phyloP scores from a whole-genome alignment of 2,888 invertebrate genomes.

The Drosophila acutilabella region DNA sequence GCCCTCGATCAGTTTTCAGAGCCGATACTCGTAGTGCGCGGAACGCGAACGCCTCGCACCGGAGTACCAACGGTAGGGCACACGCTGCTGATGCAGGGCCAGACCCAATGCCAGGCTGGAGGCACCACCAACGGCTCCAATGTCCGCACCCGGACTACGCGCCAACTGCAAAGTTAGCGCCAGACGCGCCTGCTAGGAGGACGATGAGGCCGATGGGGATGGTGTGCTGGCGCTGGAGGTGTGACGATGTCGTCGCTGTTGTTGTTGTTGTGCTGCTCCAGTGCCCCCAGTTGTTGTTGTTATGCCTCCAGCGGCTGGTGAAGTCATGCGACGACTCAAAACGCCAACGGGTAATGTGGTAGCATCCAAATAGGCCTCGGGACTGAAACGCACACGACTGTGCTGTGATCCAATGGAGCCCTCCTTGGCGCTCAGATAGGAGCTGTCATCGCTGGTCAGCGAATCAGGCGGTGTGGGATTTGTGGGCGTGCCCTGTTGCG shows the following conservation, averaged over 20 bases:
- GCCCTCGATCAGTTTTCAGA: constrained; percentile 64
- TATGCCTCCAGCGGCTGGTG: constrained; percentile 40
- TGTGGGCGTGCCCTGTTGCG: constrained; percentile 88
- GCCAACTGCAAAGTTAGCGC: constrained; percentile 80
- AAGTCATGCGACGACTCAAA: constrained; percentile 56
- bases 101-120: constrained; percentile 42
- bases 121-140: constrained; percentile 49
- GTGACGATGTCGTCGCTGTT: constrained; percentile 53
- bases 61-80: constrained; percentile 84
- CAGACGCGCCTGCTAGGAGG: constrained; percentile 84
- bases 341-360: constrained; percentile 41
- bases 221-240: constrained; percentile 67
- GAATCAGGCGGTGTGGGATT: constrained; percentile 95
- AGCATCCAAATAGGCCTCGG: constrained; percentile 89
- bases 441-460: constrained; percentile 94
- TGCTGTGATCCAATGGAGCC: constrained; percentile 89
- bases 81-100: constrained; percentile 69
- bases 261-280: constrained; percentile 39
- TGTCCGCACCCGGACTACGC: constrained; percentile 81
- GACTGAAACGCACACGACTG: constrained; percentile 91
- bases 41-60: constrained; percentile 84
- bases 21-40: constrained; percentile 84
- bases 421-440: constrained; percentile 94
- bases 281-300: constrained; percentile 41
- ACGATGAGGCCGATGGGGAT: constrained; percentile 76